Conservation (phyloP, 2,113 vertebrate genomes). For the Pantherophis guttatus region DNA sequence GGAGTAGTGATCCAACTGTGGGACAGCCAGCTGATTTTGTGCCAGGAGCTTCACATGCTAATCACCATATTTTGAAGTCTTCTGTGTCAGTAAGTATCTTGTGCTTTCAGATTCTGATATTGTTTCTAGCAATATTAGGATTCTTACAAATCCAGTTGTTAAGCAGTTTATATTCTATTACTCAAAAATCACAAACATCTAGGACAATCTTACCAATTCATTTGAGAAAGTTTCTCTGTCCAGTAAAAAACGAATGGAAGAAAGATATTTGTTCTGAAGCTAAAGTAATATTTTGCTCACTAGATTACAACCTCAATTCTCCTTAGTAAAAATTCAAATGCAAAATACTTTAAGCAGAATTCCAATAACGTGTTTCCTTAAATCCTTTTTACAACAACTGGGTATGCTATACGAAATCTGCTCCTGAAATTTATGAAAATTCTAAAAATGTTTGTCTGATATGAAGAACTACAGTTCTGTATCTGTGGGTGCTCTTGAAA, state of each 20-base stretch:
- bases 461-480: too few species aligned
- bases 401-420: background rate
- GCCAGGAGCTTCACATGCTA: constrained; percentile 64
- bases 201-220: background rate
- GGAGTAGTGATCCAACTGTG: constrained; percentile 90
- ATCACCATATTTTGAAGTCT: constrained; percentile 67
- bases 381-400: background rate
- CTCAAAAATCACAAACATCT: background rate
- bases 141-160: background rate
- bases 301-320: background rate
- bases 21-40: constrained; percentile 71
- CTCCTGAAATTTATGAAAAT: background rate
- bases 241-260: background rate
- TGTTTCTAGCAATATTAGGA: background rate
- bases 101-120: background rate
- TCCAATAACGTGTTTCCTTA: background rate
- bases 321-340: background rate
- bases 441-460: too few species aligned
- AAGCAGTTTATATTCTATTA: background rate
- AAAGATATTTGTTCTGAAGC: background rate
- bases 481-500: background rate
- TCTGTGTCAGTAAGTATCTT: constrained; percentile 68
- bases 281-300: background rate
- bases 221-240: background rate
- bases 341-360: background rate